Conservation (phyloP, 1,140 invertebrate genomes). For the Oscheius sp. region DNA sequence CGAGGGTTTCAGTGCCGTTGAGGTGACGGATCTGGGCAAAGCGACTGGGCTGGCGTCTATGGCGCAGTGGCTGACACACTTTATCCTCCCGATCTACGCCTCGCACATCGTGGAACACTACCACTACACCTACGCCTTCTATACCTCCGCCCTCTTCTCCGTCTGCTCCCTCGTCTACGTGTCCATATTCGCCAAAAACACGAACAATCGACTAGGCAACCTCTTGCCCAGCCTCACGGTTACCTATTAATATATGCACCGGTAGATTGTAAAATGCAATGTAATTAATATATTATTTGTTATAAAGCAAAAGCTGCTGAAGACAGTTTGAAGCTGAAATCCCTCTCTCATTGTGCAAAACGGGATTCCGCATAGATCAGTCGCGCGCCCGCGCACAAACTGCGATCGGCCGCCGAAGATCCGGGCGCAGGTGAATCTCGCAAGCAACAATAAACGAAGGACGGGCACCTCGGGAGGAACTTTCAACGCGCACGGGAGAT, state of each 20-base stretch:
- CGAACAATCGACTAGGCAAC: slow-evolving; percentile 50
- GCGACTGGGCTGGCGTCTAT: slow-evolving; percentile 59
- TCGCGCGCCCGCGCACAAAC: background rate
- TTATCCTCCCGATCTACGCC: slow-evolving; percentile 58
- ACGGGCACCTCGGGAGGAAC: too few relatives aligned
- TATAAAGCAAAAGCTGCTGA: background rate
- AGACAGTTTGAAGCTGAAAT: background rate
- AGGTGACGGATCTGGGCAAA: slow-evolving; percentile 55
- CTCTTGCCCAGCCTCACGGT: slow-evolving; percentile 50
- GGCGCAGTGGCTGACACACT: slow-evolving; percentile 60
- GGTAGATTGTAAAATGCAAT: background rate
- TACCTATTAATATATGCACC: slow-evolving; percentile 50
- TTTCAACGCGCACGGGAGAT: too few relatives aligned
- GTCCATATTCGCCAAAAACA: slow-evolving; percentile 56
- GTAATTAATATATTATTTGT: background rate
- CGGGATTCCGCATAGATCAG: background rate
- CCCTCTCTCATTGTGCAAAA: background rate
- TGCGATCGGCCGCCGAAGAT: background rate
- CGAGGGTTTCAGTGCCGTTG: slow-evolving; percentile 51
- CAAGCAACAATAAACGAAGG: too few relatives aligned
- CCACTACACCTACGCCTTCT: slow-evolving; percentile 60
- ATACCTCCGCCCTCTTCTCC: slow-evolving; percentile 50
- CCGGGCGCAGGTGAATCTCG: background rate
- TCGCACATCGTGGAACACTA: slow-evolving; percentile 55
- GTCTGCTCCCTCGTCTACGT: slow-evolving; percentile 50